Evolutionary conservation across 2,888 invertebrate species (phyloP).

Genomic region (Onthophagus sagittarius): DNA sequence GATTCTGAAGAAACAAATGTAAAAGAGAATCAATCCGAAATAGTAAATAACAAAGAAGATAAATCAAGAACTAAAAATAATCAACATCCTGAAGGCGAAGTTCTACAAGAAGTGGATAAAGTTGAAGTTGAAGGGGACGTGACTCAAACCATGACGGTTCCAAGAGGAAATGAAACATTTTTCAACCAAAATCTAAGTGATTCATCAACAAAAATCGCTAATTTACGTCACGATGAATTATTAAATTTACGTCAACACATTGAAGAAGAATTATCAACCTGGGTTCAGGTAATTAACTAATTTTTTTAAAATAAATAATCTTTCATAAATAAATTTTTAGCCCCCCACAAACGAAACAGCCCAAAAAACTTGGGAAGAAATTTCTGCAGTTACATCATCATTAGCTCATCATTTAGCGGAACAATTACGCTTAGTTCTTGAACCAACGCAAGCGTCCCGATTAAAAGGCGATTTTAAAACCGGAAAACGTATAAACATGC

Average conservation of each 20-base stretch:
- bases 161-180: conserved; percentile 67
- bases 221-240: conserved; percentile 39
- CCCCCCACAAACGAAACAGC: conserved; percentile 49
- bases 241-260: conserved; percentile 49
- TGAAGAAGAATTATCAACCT: conserved; percentile 51
- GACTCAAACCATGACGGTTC: conserved; percentile 62
- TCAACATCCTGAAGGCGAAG: conserved; percentile 40
- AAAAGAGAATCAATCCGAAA: conserved; percentile 52
- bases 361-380: conserved; percentile 57
- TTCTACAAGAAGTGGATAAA: conserved; percentile 43
- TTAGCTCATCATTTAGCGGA: conserved; percentile 87
- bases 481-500: conserved; percentile 96
- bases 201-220: conserved; percentile 31
- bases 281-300: conserved; percentile 47
- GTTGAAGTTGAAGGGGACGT: conserved; percentile 73
- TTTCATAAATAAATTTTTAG: conserved; percentile 23
- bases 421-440: conserved; percentile 87
- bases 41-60: conserved; percentile 45
- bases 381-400: conserved; percentile 57
- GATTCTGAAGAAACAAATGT: conserved; percentile 56
- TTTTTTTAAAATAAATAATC: not conserved
- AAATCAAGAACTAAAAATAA: conserved; percentile 52
- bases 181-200: conserved; percentile 62
- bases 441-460: conserved; percentile 90
- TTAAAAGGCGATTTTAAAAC: conserved; percentile 94